A percentile compares a stretch with the other conserved stretches of the same genome.
Evolutionary conservation across 1,140 invertebrate species (phyloP).

Genomic region (Musca domestica): DNA sequence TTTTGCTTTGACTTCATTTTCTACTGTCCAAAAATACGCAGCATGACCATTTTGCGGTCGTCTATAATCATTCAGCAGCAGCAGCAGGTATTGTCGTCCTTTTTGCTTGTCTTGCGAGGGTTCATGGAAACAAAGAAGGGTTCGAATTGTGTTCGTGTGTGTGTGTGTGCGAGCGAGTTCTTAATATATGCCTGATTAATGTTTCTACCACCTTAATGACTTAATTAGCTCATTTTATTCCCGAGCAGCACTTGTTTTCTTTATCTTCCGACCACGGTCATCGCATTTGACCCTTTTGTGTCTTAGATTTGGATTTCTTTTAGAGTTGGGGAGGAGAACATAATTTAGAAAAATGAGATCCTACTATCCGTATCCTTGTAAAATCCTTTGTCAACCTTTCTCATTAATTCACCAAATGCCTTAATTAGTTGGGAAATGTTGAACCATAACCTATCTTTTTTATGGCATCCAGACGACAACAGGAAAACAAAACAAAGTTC

Average conservation of each 20-base stretch:
- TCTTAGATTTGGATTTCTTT: not conserved
- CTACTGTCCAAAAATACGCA: constrained; percentile 13
- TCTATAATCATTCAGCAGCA: not conserved
- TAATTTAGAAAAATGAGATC: too few relatives aligned
- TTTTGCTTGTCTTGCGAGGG: not conserved
- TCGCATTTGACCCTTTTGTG: constrained; percentile 7
- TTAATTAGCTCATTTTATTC: constrained; percentile 13
- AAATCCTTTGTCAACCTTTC: too few relatives aligned
- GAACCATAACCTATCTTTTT: too few relatives aligned
- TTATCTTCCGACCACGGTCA: not conserved
- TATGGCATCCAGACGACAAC: too few relatives aligned
- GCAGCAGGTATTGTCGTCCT: constrained; percentile 3
- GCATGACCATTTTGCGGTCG: constrained; percentile 4
- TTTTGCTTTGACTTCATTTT: constrained; percentile 7
- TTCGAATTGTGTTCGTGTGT: too few relatives aligned
- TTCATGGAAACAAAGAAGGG: too few relatives aligned
- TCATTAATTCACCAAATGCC: constrained; percentile 11
- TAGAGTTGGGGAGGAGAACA: not conserved
- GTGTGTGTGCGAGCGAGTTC: not conserved
- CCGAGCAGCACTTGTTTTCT: not conserved
- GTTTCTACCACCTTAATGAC: constrained; percentile 13
- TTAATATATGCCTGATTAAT: constrained; percentile 17
- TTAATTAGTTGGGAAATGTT: constrained; percentile 1
- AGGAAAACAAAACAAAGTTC: too few relatives aligned
- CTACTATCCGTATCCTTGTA: too few relatives aligned